phyloP scores from a whole-genome alignment of 2,113 vertebrate genomes.

The Petaurus breviceps region DNA sequence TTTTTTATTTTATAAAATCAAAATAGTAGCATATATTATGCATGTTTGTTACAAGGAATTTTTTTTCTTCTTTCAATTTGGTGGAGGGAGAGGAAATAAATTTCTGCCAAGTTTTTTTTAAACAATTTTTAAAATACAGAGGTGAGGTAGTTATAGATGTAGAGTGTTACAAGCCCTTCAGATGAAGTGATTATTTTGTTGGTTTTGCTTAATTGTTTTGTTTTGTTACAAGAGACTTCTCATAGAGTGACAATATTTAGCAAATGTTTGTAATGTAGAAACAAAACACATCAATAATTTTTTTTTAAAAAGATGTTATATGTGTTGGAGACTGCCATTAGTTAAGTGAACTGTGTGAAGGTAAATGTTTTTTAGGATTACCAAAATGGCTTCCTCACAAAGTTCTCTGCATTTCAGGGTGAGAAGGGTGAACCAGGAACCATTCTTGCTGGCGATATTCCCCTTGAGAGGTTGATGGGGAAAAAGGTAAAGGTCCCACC shows the following conservation, averaged over 20 bases:
- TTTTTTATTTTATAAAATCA: too few species aligned
- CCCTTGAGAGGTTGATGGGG: conserved; percentile 81
- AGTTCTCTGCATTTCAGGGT: conserved; percentile 86
- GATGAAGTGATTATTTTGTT: neutral
- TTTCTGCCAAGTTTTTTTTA: neutral
- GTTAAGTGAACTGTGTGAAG: neutral
- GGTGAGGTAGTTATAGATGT: neutral
- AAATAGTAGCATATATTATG: too few species aligned
- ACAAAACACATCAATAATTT: neutral
- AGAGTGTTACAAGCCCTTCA: neutral
- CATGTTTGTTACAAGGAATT: neutral
- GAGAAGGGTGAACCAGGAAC: conserved; percentile 92
- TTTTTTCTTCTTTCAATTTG: neutral
- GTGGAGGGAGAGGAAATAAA: neutral
- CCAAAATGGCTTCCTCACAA: neutral
- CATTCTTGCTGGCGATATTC: conserved; percentile 83
- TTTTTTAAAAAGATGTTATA: neutral
- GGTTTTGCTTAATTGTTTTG: neutral
- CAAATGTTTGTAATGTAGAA: neutral
- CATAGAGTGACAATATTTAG: neutral
- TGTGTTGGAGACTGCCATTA: neutral
- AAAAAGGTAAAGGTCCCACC: conserved; percentile 82
- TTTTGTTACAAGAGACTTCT: neutral
- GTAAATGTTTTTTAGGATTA: neutral
- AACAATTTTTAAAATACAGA: neutral